Conservation (phyloP, 2,797 vertebrate species). For the Sebastes dallii region DNA sequence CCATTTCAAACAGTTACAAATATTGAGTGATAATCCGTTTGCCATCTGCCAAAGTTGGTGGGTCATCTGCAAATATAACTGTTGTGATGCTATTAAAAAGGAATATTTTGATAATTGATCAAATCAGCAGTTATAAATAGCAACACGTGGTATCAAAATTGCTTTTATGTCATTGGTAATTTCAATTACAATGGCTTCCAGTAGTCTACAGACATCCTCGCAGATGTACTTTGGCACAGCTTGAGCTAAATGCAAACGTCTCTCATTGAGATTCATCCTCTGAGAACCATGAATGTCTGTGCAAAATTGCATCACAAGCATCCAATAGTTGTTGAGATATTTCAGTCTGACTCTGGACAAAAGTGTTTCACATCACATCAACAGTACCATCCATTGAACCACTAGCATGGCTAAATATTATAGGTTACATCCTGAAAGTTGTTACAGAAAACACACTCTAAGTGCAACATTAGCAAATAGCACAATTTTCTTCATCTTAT, state of each 20-base stretch:
- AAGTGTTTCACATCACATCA: background rate
- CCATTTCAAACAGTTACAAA: background rate
- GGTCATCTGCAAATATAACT: background rate
- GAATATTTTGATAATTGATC: background rate
- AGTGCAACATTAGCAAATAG: background rate
- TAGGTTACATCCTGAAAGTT: background rate
- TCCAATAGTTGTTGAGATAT: background rate
- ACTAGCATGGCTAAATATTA: too few species aligned
- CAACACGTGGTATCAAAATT: background rate
- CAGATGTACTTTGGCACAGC: too few species aligned
- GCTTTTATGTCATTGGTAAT: background rate
- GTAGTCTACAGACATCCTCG: too few species aligned
- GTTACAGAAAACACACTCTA: background rate
- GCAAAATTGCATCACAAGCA: background rate
- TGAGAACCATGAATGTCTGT: background rate
- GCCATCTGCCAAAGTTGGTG: background rate
- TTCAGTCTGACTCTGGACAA: background rate
- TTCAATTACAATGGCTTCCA: background rate
- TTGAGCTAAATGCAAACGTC: too few species aligned
- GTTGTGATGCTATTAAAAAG: background rate
- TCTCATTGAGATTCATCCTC: too few species aligned
- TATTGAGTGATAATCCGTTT: background rate
- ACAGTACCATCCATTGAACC: too few species aligned
- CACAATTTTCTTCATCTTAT: background rate
- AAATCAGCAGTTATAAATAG: background rate